Percentiles rank a stretch among this genome's conserved stretches.
Conservation (phyloP, 2,113 vertebrate species). For the Archilochus colubris region DNA sequence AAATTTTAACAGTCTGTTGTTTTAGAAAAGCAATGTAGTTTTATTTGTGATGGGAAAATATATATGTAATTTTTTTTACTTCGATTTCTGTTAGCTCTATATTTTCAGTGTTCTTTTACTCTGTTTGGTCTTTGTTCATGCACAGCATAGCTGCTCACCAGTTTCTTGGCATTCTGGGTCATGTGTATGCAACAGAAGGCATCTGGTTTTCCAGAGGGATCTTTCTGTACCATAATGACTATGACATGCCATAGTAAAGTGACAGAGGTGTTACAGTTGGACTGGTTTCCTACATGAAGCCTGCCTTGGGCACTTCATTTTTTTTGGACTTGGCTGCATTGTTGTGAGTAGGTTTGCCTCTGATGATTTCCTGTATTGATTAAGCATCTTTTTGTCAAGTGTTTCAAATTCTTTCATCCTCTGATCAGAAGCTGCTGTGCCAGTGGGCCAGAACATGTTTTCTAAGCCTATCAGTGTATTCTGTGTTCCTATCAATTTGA, state of each 20-base stretch:
- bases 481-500: background rate
- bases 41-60: background rate
- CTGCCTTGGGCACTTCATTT: background rate
- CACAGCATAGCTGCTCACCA: background rate
- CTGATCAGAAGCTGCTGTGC: background rate
- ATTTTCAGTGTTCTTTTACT: background rate
- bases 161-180: background rate
- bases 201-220: background rate
- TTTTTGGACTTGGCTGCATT: background rate
- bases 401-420: background rate
- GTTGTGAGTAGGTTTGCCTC: background rate
- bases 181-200: accelerated
- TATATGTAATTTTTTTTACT: background rate
- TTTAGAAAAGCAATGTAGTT: background rate
- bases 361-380: background rate
- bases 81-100: background rate
- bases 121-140: background rate
- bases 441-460: background rate
- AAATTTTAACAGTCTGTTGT: background rate
- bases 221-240: background rate
- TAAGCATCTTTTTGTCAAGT: background rate
- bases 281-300: background rate
- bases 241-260: background rate
- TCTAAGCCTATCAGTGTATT: background rate
- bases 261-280: background rate